A percentile compares a stretch with the other conserved stretches of the same genome.
These are phyloP conservation scores for Alouatta palliata DNA, from an alignment of 2,113 vertebrate genomes.

Conservation along the genomic window DNA sequence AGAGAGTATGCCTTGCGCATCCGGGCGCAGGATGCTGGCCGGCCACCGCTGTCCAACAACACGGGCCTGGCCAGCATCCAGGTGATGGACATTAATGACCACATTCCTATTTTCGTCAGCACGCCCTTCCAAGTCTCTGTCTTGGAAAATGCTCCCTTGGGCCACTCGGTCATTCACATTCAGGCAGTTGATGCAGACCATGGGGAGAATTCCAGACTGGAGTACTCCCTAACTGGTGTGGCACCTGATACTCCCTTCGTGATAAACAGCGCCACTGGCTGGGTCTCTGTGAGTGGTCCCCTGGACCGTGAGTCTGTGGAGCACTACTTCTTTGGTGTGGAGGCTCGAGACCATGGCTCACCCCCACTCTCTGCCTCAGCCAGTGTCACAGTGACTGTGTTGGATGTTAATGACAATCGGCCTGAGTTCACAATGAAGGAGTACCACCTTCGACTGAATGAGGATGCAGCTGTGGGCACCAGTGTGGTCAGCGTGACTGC, in stretches of 20 bases:
- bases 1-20: slow-evolving; percentile 95
- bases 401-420: slow-evolving; percentile 98
- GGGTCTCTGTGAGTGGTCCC: slow-evolving; percentile 95
- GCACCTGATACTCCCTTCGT: slow-evolving; percentile 92
- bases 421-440: slow-evolving; percentile 97
- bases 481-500: slow-evolving; percentile 95
- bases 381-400: slow-evolving; percentile 96
- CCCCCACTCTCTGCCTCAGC: slow-evolving; percentile 95
- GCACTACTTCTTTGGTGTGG: slow-evolving; percentile 96
- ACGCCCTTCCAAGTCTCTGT: slow-evolving; percentile 97
- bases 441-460: slow-evolving; percentile 95
- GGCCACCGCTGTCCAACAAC: slow-evolving; percentile 97
- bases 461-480: slow-evolving; percentile 94
- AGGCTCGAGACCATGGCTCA: slow-evolving; percentile 94
- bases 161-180: slow-evolving; percentile 97
- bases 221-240: slow-evolving; percentile 93
- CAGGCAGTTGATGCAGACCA: slow-evolving; percentile 98
- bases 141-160: slow-evolving; percentile 94
- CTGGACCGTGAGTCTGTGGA: slow-evolving; percentile 97
- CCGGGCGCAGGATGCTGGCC: slow-evolving; percentile 95
- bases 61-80: slow-evolving; percentile 97
- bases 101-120: slow-evolving; percentile 97
- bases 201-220: slow-evolving; percentile 93
- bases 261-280: slow-evolving; percentile 96
- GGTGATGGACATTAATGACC: slow-evolving; percentile 97